phyloP scores from a whole-genome alignment of 2,113 vertebrate species.

The Edolisoma coerulescens region DNA sequence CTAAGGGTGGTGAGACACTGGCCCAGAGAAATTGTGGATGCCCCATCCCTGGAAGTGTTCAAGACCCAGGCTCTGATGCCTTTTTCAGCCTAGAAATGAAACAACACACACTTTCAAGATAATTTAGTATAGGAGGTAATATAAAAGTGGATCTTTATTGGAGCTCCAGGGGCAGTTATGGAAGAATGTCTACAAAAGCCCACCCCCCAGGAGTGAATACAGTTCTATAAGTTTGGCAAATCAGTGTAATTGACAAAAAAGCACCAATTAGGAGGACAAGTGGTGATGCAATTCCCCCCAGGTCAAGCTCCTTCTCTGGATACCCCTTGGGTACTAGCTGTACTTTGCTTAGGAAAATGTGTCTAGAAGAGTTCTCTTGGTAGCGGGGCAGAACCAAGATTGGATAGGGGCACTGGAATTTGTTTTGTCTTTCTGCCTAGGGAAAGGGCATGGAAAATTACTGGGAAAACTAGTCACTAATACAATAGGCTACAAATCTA shows the following conservation, averaged over 20 bases:
- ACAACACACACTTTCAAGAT: not conserved
- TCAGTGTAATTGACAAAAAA: not conserved
- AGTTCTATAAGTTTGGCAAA: not conserved
- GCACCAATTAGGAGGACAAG: not conserved
- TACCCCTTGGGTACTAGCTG: not conserved
- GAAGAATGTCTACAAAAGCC: not conserved
- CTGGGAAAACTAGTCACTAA: not conserved
- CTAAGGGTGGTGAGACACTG: not conserved
- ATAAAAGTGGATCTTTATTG: not conserved
- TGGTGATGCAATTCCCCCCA: not conserved
- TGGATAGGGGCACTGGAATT: not conserved
- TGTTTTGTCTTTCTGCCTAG: not conserved
- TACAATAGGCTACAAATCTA: not conserved
- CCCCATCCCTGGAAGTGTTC: not conserved
- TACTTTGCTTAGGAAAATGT: not conserved
- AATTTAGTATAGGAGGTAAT: not conserved
- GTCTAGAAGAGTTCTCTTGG: not conserved
- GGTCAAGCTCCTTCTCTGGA: not conserved
- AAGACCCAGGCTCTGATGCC: not conserved
- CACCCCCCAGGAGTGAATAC: not conserved
- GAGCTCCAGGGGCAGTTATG: not conserved
- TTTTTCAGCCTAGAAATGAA: not conserved
- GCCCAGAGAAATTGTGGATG: not conserved
- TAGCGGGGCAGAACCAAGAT: not conserved
- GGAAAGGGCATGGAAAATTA: not conserved